These are phyloP conservation scores for Stenoptilia bipunctidactyla DNA, from an alignment of 2,888 invertebrate genomes.

Conservation along the genomic window DNA sequence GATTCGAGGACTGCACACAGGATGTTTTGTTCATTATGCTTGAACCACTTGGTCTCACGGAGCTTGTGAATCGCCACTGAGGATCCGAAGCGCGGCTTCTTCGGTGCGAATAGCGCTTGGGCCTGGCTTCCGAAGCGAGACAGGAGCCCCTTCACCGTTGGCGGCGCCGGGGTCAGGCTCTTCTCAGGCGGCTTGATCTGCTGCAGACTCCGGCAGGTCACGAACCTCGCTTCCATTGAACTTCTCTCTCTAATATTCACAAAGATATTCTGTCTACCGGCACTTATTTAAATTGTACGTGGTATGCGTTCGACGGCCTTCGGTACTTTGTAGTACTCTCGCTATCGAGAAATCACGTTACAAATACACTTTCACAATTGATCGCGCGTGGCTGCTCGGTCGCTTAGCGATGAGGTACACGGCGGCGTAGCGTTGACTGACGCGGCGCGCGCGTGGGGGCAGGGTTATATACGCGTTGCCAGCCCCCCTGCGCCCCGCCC, in stretches of 20 bases:
- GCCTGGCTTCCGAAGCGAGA: constrained; percentile 69
- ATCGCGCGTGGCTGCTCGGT: constrained; percentile 46
- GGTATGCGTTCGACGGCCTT: constrained; percentile 25
- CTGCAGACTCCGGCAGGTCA: constrained; percentile 68
- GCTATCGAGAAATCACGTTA: constrained; percentile 52
- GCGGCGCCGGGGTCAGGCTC: constrained; percentile 60
- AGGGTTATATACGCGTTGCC: constrained; percentile 38
- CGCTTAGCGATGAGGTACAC: constrained; percentile 36
- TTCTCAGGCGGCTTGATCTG: constrained; percentile 69
- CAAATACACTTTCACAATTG: constrained; percentile 64
- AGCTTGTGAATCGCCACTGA: constrained; percentile 79
- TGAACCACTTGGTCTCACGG: constrained; percentile 82
- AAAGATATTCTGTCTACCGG: constrained; percentile 39
- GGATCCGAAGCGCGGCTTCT: constrained; percentile 70
- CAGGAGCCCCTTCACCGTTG: constrained; percentile 63
- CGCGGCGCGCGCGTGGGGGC: constrained; percentile 60
- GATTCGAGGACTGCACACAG: constrained; percentile 80
- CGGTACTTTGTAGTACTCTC: constrained; percentile 41
- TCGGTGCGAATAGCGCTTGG: constrained; percentile 64
- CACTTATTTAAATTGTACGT: constrained; percentile 24
- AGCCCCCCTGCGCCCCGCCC: background rate
- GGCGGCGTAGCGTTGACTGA: constrained; percentile 46
- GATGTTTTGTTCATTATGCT: constrained; percentile 77
- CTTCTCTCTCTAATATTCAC: constrained; percentile 44
- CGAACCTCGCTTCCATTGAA: constrained; percentile 73